Evolutionary conservation across 2,797 vertebrate genomes (phyloP).

Genomic region (Eidolon dupreanum): DNA sequence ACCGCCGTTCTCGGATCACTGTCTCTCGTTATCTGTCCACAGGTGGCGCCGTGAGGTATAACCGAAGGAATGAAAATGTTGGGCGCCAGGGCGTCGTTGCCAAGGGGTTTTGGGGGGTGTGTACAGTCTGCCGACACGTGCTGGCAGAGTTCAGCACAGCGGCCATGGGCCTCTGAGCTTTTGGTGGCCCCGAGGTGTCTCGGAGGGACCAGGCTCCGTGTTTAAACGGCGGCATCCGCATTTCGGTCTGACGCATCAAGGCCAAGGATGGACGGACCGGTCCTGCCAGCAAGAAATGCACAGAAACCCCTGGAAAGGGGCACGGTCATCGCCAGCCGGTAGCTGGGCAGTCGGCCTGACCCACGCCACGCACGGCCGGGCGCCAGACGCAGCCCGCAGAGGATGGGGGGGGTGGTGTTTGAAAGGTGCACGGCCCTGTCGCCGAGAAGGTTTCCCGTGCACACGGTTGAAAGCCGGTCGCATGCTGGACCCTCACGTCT

Average conservation of each 20-base stretch:
- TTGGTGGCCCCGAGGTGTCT: constrained; percentile 72
- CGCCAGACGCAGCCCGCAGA: background rate
- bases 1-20: constrained; percentile 83
- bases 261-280: constrained; percentile 59
- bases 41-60: constrained; percentile 86
- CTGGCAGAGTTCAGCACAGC: constrained; percentile 76
- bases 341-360: background rate
- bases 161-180: constrained; percentile 69
- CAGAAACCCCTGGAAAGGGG: constrained; percentile 73
- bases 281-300: constrained; percentile 41
- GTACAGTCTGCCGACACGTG: constrained; percentile 80
- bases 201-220: constrained; percentile 65
- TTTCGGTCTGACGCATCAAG: constrained; percentile 64
- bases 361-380: background rate
- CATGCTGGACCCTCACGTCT: fast-evolving
- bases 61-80: constrained; percentile 82
- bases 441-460: constrained; percentile 49
- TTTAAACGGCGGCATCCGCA: constrained; percentile 74
- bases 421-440: background rate
- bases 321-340: background rate
- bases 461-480: background rate
- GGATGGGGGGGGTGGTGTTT: background rate
- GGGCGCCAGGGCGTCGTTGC: constrained; percentile 84
- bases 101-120: constrained; percentile 77
- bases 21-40: constrained; percentile 84